Evolutionary conservation across 2,797 vertebrate genomes (phyloP).

Genomic region (Petrocephalus sullivani): DNA sequence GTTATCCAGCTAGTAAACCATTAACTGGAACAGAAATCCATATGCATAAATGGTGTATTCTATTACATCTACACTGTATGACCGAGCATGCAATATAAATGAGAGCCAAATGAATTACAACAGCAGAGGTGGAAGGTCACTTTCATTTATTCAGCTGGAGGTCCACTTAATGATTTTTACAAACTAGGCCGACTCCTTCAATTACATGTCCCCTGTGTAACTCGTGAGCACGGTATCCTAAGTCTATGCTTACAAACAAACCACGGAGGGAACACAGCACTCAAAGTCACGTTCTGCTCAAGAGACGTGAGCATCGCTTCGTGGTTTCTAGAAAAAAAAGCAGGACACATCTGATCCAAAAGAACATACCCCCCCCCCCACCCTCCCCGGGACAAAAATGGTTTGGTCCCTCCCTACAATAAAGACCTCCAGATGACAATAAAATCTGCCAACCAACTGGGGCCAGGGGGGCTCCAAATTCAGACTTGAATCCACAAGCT

Average conservation of each 20-base stretch:
- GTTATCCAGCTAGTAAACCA: not conserved
- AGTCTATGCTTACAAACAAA: not conserved
- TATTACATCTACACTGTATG: not conserved
- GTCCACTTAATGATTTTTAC: slow-evolving; percentile 39
- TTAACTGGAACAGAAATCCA: not conserved
- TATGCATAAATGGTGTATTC: not conserved
- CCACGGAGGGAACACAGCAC: not conserved
- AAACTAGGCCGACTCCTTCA: not conserved
- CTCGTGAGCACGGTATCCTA: not conserved
- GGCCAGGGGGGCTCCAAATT: not conserved
- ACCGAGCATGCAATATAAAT: not conserved
- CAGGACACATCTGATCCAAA: not conserved
- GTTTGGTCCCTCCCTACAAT: not conserved
- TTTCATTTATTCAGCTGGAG: slow-evolving; percentile 57
- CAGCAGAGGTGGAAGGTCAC: slow-evolving; percentile 52
- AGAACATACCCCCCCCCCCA: not conserved
- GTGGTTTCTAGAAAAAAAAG: not conserved
- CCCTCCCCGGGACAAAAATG: not conserved
- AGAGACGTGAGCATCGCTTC: not conserved
- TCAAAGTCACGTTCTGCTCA: not conserved
- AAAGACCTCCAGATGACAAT: not conserved
- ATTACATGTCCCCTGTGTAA: not conserved
- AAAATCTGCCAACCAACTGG: not conserved
- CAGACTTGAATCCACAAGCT: not conserved
- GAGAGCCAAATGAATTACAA: not conserved